These are phyloP conservation scores for Cybosia mesomella DNA, from an alignment of 2,888 invertebrate species.

Conservation along the genomic window DNA sequence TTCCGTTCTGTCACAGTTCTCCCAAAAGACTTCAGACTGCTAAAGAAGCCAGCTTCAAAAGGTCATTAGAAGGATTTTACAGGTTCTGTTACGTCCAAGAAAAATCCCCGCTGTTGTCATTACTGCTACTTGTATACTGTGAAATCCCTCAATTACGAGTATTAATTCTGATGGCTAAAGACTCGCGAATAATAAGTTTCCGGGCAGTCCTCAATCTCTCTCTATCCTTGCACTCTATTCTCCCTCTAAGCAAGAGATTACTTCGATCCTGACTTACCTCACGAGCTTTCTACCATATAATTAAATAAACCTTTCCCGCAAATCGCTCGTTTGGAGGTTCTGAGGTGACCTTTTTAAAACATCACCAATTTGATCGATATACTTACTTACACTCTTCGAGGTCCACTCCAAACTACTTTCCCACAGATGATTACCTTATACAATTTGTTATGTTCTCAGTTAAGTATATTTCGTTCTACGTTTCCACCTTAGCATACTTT, in stretches of 20 bases:
- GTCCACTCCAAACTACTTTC: too few species aligned
- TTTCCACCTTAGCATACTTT: not conserved
- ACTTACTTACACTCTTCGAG: too few species aligned
- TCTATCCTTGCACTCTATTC: not conserved
- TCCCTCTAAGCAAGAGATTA: not conserved
- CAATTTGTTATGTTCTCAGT: not conserved
- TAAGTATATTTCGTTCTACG: not conserved
- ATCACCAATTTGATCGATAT: not conserved
- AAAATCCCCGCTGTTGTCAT: too few species aligned
- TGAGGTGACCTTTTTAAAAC: not conserved
- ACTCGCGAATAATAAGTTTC: not conserved
- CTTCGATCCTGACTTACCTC: not conserved
- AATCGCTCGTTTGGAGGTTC: not conserved
- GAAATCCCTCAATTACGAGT: too few species aligned
- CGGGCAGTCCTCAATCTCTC: not conserved
- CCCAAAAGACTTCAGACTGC: too few species aligned
- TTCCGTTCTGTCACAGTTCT: too few species aligned
- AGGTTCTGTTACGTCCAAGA: too few species aligned
- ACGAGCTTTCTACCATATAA: not conserved
- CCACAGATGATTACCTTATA: not conserved
- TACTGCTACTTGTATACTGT: too few species aligned
- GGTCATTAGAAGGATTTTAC: too few species aligned
- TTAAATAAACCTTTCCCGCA: not conserved
- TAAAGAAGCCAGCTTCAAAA: too few species aligned
- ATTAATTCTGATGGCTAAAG: not conserved